Percentiles rank a stretch among this genome's conserved stretches.
Conservation (phyloP, 2,797 vertebrate species). For the Enteromius argenteus region DNA sequence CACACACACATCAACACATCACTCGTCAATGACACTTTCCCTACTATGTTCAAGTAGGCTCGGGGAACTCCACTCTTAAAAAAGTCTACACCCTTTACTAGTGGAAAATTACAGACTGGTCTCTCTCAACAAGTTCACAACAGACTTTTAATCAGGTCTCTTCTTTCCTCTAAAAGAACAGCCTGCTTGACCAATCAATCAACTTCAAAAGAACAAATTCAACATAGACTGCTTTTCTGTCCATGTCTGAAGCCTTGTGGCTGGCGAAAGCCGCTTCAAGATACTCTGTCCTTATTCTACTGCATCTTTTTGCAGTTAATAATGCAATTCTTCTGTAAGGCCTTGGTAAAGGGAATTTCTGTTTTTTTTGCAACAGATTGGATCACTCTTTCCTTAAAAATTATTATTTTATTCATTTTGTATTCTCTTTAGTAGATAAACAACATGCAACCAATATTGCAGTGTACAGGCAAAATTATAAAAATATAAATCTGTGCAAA, state of each 20-base stretch:
- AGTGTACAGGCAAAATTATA: background rate
- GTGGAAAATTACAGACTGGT: constrained; percentile 11
- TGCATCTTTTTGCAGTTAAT: background rate
- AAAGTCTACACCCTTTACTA: background rate
- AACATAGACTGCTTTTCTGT: background rate
- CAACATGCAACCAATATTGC: background rate
- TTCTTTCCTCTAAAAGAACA: constrained; percentile 1
- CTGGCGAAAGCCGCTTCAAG: background rate
- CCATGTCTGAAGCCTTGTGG: background rate
- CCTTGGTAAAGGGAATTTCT: background rate
- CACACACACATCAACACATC: background rate
- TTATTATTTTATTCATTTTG: background rate
- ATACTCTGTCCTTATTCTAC: background rate
- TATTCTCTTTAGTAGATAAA: background rate
- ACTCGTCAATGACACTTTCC: background rate
- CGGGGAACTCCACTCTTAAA: background rate
- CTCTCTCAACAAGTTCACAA: constrained; percentile 1
- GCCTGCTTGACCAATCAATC: constrained; percentile 25
- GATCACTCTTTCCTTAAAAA: background rate
- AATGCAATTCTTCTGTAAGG: background rate
- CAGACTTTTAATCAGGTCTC: constrained; percentile 9
- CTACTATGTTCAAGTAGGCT: constrained; percentile 6
- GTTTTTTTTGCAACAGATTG: background rate
- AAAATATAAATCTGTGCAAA: no score
- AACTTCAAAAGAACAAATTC: constrained; percentile 3